Evolutionary conservation across 2,888 invertebrate genomes (phyloP), one percentile per base, ranked within the genome.

Genomic region (Cerastoderma edule): DNA sequence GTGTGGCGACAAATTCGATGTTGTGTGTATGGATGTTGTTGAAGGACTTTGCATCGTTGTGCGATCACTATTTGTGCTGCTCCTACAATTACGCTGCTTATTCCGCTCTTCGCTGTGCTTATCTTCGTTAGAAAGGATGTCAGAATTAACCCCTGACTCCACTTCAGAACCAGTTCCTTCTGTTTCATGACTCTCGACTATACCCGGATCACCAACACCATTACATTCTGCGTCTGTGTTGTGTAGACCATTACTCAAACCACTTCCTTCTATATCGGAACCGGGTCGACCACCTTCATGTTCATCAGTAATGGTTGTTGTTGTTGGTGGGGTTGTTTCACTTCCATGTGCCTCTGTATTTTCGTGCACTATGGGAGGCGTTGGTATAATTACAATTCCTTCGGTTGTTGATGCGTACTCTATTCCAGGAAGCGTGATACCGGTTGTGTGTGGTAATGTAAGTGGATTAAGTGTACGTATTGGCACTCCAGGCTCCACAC

Each of bases 341-440:
- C 22, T 24, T 60, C 13, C 6, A 10, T 32, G 24, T 39, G 22
- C 60, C 24, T 6, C 22, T 16, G 19, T n/a, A 22, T 35, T 35
- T 24, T 22, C 33, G 6, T 3, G 19, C 2, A 27, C 13, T 6
- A n/a, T 35, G 2, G 54, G n/a, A 2, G 75, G 72, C 32, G 79
- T 72, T 28, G 78, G 69, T 24, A 75, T n/a, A 27, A 67, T 75
- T 0, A 35, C 22, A 10, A 69, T 33, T 32, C 66, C 69, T 10
- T 50, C 69, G 22, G 72, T 33, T 19, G 35, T 71, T 5, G 53
- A 0, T 16, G 39, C 32, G 33, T 54, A 63, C 63, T 54, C 53
- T 32, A 24, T 57, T 13, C 30, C 22, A 8, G 54, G 68, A 24
- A 28, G n/a, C 2, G n/a, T 30, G 1, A n/a, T n/a, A n/a, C n/a